Evolutionary conservation across 2,113 vertebrate genomes (phyloP), one percentile per base, ranked within the genome.

Genomic region (Oryzias javanicus): DNA sequence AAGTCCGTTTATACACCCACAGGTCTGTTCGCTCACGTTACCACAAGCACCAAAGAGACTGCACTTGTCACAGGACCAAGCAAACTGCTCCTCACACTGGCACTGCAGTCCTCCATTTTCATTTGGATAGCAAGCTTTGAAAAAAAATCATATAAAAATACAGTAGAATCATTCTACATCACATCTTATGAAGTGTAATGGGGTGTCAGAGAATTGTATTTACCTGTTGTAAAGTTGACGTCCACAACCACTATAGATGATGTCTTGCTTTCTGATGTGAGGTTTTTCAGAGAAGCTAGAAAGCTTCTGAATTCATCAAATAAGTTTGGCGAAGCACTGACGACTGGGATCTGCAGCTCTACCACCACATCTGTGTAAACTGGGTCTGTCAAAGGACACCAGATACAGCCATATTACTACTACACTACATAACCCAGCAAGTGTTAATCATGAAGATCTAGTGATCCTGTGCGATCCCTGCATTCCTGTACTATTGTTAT

Each of bases 1-100:
- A 67, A 78, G 24, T 42, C 44, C 61, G 42, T 82, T 63, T 16
- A 85, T 79, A 55, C 84, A 85, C 1, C n/a, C 14, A 42, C 87
- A 90, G 29, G 55, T 54, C 42, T n/a, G 44, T 14, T 17, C 20
- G 4, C 42, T 67, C 13, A n/a, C 6, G 60, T 63, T 62, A 6
- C 0, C 53, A 51, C 85, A 89, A 1, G 49, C 1, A 6, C 45
- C 14, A 13, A 64, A 72, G 4, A 0, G 4, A n/a, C 4, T 4
- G 51, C 79, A 81, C 52, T 1, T 65, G 47, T 55, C 49, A 24
- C 18, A 64, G 16, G 79, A 52, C 74, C 74, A 81, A 49, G 63
- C 10, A 57, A 55, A 70, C 6, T 19, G 18, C 14, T 49, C 13
- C 49, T 77, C 51, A 64, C 79, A 81, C n/a, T 67, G 42, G 47